Evolutionary conservation across 2,888 invertebrate species (phyloP).

Genomic region (Xestobium rufovillosum): DNA sequence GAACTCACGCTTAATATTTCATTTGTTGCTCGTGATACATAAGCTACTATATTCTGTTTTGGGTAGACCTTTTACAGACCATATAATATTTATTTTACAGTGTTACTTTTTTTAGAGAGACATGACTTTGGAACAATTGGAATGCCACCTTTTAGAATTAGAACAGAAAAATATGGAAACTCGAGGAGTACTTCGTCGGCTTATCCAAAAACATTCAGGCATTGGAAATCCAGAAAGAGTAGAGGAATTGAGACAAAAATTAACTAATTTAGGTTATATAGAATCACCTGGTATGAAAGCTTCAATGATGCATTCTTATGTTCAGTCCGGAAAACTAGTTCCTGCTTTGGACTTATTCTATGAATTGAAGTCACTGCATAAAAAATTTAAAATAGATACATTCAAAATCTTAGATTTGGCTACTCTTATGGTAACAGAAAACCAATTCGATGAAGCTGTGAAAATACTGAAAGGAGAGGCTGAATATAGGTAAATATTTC

Average conservation of each 20-base stretch:
- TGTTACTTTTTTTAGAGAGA: slow-evolving; percentile 42
- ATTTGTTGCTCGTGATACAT: no score
- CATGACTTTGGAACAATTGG: slow-evolving; percentile 56
- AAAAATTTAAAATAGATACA: slow-evolving; percentile 55
- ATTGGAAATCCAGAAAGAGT: slow-evolving; percentile 50
- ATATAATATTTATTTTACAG: no score
- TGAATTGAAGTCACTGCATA: slow-evolving; percentile 47
- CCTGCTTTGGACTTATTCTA: slow-evolving; percentile 48
- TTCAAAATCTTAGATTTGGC: slow-evolving; percentile 60
- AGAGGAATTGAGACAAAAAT: slow-evolving; percentile 48
- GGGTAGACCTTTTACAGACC: no score
- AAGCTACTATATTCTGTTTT: no score
- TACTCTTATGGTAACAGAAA: slow-evolving; percentile 49
- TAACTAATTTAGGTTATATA: slow-evolving; percentile 41
- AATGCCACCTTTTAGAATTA: slow-evolving; percentile 58
- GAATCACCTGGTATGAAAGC: slow-evolving; percentile 61
- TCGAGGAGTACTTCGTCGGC: slow-evolving; percentile 55
- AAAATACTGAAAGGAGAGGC: slow-evolving; percentile 48
- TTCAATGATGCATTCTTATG: slow-evolving; percentile 53
- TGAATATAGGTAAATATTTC: slow-evolving; percentile 41
- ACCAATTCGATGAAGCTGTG: slow-evolving; percentile 43
- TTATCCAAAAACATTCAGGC: slow-evolving; percentile 53
- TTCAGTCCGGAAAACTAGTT: slow-evolving; percentile 49
- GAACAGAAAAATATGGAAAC: slow-evolving; percentile 59
- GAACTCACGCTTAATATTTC: no score